Evolutionary conservation across 2,797 vertebrate genomes (phyloP).

Genomic region (Australoheros facetus): DNA sequence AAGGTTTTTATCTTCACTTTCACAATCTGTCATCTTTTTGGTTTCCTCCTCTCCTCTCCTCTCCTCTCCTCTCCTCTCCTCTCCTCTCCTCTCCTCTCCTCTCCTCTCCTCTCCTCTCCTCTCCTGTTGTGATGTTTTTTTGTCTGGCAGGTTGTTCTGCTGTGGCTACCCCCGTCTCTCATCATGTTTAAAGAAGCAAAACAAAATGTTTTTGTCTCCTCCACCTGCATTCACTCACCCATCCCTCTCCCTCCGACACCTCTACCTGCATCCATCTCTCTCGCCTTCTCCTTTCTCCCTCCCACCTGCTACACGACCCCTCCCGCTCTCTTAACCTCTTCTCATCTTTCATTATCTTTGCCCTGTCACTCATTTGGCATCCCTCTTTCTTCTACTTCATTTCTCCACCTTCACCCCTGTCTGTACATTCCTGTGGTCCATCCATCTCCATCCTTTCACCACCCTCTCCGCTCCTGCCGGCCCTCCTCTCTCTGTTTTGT

Average conservation of each 20-base stretch:
- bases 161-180: slow-evolving; percentile 66
- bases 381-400: slow-evolving; percentile 22
- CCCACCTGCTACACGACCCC: background rate
- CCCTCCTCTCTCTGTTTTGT: slow-evolving; percentile 76
- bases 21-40: slow-evolving; percentile 23
- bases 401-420: slow-evolving; percentile 3
- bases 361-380: slow-evolving; percentile 20
- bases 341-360: slow-evolving; percentile 7
- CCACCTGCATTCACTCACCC: slow-evolving; percentile 31
- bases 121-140: slow-evolving; percentile 44
- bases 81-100: too few species aligned
- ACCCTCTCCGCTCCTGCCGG: slow-evolving; percentile 7
- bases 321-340: slow-evolving; percentile 13
- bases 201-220: slow-evolving; percentile 64
- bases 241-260: slow-evolving; percentile 22
- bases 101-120: background rate
- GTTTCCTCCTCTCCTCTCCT: background rate
- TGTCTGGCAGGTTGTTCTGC: slow-evolving; percentile 64
- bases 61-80: too few species aligned
- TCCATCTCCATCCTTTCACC: slow-evolving; percentile 6
- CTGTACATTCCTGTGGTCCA: slow-evolving; percentile 8
- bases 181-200: slow-evolving; percentile 70
- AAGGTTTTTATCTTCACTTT: slow-evolving; percentile 23
- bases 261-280: slow-evolving; percentile 24
- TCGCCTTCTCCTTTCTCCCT: background rate